Evolutionary conservation across 2,888 invertebrate genomes (phyloP), one percentile per base, ranked within the genome.

Genomic region (Micoletzkya japonica): DNA sequence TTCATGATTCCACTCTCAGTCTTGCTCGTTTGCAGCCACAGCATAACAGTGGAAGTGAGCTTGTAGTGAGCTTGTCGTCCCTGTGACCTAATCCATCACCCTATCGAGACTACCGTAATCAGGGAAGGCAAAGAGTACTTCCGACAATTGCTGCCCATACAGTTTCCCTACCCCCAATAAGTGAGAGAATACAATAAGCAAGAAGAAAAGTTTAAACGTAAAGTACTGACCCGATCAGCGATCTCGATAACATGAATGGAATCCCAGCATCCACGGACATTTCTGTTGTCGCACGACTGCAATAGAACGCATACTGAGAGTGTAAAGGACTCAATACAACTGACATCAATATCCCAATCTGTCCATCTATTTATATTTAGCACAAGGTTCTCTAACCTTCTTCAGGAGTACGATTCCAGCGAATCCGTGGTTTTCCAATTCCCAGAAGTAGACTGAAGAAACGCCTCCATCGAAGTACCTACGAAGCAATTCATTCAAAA

Each of bases 211-310:
- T n/a, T n/a, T 20, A 1, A 60, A n/a, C n/a, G n/a, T n/a, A n/a
- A n/a, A n/a, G n/a, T n/a, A 50, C 63, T 69, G 2, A 75, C 77
- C 71, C 79, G 75, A 61, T 82, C 89, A 84, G 87, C 93, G 1
- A 98, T 96, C 88, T 99, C 98, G 24, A 98, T 94, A 0, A 99
- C 98, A 86, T 99, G 98, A 85, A 98, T 95, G 1, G 97, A 97
- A 87, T 98, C 98, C 98, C 98, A 99, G 87, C 97, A 97, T 1
- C 98, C 98, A 87, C 95, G 95, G 82, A 97, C 97, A 88, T 94
- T 95, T 88, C 94, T 95, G n/a, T n/a, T n/a, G n/a, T n/a, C n/a
- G n/a, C n/a, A n/a, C n/a, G n/a, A n/a, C n/a, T n/a, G n/a, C n/a
- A n/a, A n/a, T n/a, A n/a, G n/a, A n/a, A n/a, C n/a, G n/a, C n/a